Percentiles rank a stretch among this genome's conserved stretches.
phyloP scores from a whole-genome alignment of 2,113 vertebrate genomes.

The Dasyornis broadbenti region DNA sequence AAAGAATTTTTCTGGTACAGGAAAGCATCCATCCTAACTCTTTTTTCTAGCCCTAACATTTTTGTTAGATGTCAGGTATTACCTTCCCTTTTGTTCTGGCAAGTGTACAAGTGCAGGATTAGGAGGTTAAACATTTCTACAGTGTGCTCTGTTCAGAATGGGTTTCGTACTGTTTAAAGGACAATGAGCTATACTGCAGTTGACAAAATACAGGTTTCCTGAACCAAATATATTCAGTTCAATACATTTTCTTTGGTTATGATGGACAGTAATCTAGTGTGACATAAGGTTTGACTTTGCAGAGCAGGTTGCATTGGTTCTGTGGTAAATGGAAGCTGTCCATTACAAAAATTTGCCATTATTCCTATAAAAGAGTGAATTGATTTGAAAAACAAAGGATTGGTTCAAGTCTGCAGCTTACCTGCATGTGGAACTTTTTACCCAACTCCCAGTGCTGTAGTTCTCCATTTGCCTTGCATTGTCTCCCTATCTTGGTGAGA shows the following conservation, averaged over 20 bases:
- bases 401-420: not conserved
- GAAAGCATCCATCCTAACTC: not conserved
- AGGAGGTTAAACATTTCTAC: constrained; percentile 35
- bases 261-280: constrained; percentile 55
- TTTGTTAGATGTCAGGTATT: constrained; percentile 7
- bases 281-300: constrained; percentile 56
- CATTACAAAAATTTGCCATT: constrained; percentile 29
- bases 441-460: not conserved
- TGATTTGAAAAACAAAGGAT: not conserved
- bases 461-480: not conserved
- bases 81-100: not conserved
- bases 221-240: constrained; percentile 29
- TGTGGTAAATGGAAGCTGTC: constrained; percentile 31
- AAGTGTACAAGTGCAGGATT: constrained; percentile 17
- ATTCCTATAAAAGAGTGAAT: not conserved
- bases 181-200: constrained; percentile 39
- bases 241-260: constrained; percentile 32
- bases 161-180: constrained; percentile 7
- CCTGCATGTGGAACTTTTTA: not conserved
- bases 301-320: constrained; percentile 9
- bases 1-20: not conserved
- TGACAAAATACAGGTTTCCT: constrained; percentile 60
- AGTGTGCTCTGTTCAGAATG: not conserved
- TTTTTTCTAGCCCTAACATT: too few species aligned
- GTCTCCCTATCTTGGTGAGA: not conserved